Percentiles rank a stretch among this genome's conserved stretches.
Evolutionary conservation across 2,113 vertebrate genomes (phyloP).

Genomic region (Trachemys scripta): DNA sequence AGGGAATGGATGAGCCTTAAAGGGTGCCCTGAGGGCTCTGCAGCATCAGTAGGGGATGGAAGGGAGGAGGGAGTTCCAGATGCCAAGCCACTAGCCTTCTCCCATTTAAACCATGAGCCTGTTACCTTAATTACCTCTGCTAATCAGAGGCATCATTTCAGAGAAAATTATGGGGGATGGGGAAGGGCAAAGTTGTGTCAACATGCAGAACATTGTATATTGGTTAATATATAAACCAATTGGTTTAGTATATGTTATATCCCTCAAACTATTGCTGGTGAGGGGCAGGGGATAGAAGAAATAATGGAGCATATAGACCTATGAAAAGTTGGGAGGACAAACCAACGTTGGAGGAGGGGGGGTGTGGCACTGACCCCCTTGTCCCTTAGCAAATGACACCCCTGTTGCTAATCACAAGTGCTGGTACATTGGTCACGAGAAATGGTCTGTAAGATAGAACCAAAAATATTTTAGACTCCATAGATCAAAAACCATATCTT

Average conservation of each 20-base stretch:
- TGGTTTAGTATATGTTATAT: not conserved
- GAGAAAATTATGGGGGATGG: not conserved
- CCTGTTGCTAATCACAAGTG: not conserved
- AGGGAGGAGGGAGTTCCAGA: not conserved
- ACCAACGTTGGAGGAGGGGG: not conserved
- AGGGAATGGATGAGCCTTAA: not conserved
- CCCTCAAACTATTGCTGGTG: not conserved
- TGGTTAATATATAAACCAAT: not conserved
- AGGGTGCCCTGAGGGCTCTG: not conserved
- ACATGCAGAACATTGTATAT: not conserved
- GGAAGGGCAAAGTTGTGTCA: not conserved
- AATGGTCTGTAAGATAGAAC: not conserved
- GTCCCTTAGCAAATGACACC: not conserved
- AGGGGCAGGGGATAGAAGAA: not conserved
- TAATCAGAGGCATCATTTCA: not conserved
- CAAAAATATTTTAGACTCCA: rapidly evolving
- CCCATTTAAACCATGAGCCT: not conserved
- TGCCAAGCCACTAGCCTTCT: not conserved
- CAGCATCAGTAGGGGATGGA: not conserved
- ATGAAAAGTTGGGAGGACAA: not conserved
- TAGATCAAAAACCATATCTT: not conserved
- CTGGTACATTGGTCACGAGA: not conserved
- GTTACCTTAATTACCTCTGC: not conserved
- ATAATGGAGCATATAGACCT: not conserved
- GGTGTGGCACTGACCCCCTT: not conserved